Conservation (phyloP, 2,113 vertebrate species). For the Pogonocichla stellata region DNA sequence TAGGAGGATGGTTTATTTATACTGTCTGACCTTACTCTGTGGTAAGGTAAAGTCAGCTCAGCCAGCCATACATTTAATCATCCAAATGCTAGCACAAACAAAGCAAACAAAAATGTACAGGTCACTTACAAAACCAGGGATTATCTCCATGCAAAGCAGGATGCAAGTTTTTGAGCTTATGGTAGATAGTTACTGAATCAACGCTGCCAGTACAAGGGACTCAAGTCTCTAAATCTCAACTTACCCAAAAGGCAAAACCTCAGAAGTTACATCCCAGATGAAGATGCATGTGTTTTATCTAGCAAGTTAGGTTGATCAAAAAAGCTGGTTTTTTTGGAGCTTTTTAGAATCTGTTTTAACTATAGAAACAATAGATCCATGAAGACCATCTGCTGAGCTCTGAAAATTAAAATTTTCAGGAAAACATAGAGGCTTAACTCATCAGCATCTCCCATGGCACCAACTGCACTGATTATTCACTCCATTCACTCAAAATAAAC, state of each 20-base stretch:
- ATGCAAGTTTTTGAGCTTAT: not conserved
- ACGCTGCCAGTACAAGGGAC: not conserved
- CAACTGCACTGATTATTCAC: not conserved
- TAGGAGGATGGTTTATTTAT: slow-evolving; percentile 30
- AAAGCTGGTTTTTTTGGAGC: not conserved
- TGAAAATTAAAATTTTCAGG: not conserved
- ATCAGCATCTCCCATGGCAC: not conserved
- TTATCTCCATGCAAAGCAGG: not conserved
- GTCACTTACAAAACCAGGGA: not conserved
- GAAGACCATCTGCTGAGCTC: not conserved
- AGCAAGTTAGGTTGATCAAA: not conserved
- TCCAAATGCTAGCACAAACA: not conserved
- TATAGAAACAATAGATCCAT: not conserved
- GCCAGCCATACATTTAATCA: not conserved
- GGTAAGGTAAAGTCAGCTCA: not conserved
- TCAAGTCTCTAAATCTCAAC: not conserved
- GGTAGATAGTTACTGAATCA: not conserved
- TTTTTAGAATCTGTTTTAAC: not conserved
- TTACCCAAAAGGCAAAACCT: not conserved
- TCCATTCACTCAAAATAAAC: not conserved
- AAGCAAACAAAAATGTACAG: not conserved
- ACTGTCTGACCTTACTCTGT: slow-evolving; percentile 11
- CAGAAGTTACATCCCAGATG: not conserved
- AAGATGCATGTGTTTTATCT: not conserved
- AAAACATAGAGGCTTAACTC: not conserved